Base-by-base conservation (phyloP, 2,113 vertebrate species). In the Odocoileus hemionus region DNA sequence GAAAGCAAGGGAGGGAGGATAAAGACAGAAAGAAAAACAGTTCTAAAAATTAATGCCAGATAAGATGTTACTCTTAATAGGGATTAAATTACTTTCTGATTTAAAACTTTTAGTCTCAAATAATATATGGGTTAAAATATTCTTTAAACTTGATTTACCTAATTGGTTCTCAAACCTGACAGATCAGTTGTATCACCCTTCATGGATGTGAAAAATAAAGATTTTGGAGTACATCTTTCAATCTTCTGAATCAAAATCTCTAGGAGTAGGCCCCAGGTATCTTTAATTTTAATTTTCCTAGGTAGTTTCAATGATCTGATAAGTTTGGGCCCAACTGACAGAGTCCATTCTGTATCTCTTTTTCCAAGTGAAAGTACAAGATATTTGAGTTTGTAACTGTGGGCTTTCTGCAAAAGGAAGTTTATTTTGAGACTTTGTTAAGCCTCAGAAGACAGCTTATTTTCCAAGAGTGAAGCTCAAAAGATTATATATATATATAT, bases 361-460 rank as follows among this genome's bases (percentile, higher is more conserved):
- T 82, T 85, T 94, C 4, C 2, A 70, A 10, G 15, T 86, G 39
- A 76, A 94, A 88, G 61, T 52, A 8, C 1, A 43, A 89, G 14
- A 15, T 92, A 50, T 55, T 76, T 57, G 33, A 43, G 52, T 64
- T 83, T 89, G 54, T 92, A 86, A 94, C 54, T 88, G 23, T 90
- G 26, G 70, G 82, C 23, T 94, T 94, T 94, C 61, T 94, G 33
- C 54, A 83, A 94, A 76, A 39, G 16, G 14, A 61, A 61, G 10
- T 57, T 25, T 57, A 57, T 60, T 95, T 95, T 86, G 14, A 86
- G 36, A 39, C 54, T 86, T 92, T 92, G 5, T 28, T 61, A 94
- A 55, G 6, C 26, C 61, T 47, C 36, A 88, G 95, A 93, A 52
- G 17, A 91, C 93, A 67, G 67, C 33, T 55, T 86, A 43, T 89